A percentile compares a stretch with the other conserved stretches of the same genome.
Conservation (phyloP, 2,797 vertebrate species). For the Brotula barbata region DNA sequence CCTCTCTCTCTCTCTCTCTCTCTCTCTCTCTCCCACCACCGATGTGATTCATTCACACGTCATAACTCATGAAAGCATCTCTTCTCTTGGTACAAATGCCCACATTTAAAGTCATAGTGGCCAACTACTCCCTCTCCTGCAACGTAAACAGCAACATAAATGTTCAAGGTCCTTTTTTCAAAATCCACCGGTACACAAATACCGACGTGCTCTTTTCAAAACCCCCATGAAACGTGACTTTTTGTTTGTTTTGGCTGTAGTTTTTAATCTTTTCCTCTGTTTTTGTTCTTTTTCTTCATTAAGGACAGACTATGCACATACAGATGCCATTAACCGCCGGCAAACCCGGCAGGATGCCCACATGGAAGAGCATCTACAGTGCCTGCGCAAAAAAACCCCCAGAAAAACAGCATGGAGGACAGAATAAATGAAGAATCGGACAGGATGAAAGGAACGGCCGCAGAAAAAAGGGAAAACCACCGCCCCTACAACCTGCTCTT, state of each 20-base stretch:
- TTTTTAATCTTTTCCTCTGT: conserved; percentile 54
- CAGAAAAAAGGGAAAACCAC: conserved; percentile 41
- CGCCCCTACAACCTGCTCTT: conserved; percentile 69
- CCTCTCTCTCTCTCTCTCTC: conserved; percentile 17
- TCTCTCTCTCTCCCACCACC: conserved; percentile 23
- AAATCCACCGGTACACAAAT: conserved; percentile 80
- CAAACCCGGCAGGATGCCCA: conserved; percentile 56
- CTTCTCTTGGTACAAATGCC: conserved; percentile 47
- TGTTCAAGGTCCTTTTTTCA: conserved; percentile 69
- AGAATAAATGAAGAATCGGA: not conserved
- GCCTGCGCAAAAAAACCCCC: conserved; percentile 35
- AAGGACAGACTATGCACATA: conserved; percentile 81
- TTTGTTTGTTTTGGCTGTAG: conserved; percentile 57
- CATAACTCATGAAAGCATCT: conserved; percentile 38
- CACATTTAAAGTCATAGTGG: conserved; percentile 35
- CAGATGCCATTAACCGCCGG: conserved; percentile 68
- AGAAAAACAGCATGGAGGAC: conserved; percentile 30
- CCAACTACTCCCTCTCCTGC: too few species aligned
- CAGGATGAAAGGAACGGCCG: conserved; percentile 25
- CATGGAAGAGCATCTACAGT: conserved; percentile 35
- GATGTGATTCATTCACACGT: conserved; percentile 36
- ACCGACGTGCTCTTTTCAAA: conserved; percentile 78
- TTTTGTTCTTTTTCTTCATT: conserved; percentile 64
- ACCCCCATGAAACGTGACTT: conserved; percentile 78
- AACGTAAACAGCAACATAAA: too few species aligned